These are phyloP conservation scores for Lophotis ruficrista DNA, from an alignment of 2,113 vertebrate species.

Conservation along the genomic window DNA sequence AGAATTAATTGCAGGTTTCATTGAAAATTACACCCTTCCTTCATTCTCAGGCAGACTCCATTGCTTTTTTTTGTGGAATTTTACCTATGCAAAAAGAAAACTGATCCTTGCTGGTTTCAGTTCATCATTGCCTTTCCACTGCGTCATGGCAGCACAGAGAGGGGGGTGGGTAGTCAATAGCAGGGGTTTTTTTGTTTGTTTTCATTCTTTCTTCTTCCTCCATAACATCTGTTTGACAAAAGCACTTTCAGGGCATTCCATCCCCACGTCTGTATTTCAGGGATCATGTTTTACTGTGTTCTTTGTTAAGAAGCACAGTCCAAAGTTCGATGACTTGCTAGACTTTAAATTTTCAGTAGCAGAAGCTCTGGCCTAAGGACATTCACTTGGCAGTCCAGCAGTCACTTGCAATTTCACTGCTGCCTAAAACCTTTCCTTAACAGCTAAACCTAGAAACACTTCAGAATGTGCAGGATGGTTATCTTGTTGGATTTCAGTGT, in stretches of 20 bases:
- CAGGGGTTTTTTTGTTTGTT: not conserved
- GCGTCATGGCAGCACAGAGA: not conserved
- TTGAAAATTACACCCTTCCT: not conserved
- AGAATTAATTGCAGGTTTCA: not conserved
- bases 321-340: not conserved
- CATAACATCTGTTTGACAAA: not conserved
- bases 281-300: rapidly evolving
- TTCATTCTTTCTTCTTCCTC: not conserved
- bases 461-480: not conserved
- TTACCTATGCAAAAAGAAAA: not conserved
- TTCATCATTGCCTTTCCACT: not conserved
- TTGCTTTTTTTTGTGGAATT: not conserved
- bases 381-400: not conserved
- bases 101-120: not conserved
- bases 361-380: not conserved
- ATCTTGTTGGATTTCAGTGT: not conserved
- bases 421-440: not conserved
- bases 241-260: not conserved
- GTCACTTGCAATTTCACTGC: not conserved
- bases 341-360: not conserved
- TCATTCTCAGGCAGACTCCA: not conserved
- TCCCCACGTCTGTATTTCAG: not conserved
- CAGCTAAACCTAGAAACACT: not conserved
- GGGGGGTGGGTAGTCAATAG: not conserved
- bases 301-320: not conserved